These are phyloP conservation scores for Zaprionus nigranus DNA, from an alignment of 1,140 invertebrate genomes.

Conservation along the genomic window DNA sequence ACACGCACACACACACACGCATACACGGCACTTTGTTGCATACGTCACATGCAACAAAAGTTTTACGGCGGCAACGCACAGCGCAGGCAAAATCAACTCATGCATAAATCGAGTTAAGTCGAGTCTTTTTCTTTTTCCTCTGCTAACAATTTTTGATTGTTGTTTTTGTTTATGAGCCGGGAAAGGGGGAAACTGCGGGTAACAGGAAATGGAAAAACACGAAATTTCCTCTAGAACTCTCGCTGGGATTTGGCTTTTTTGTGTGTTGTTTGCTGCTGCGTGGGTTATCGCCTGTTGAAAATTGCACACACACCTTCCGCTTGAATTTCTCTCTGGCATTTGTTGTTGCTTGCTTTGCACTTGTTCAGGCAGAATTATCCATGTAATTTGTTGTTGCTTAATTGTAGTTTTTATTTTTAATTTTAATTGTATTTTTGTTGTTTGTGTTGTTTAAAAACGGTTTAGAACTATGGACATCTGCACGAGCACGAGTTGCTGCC, in stretches of 20 bases:
- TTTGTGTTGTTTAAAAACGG: conserved; percentile 25
- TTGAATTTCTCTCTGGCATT: conserved; percentile 24
- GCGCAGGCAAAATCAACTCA: conserved; percentile 57
- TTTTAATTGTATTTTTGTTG: conserved; percentile 5
- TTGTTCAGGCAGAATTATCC: conserved; percentile 32
- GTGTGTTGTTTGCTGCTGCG: neutral
- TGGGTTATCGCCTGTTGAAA: conserved; percentile 52
- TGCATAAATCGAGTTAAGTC: conserved; percentile 41
- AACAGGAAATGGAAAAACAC: conserved; percentile 18
- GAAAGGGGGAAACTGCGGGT: neutral
- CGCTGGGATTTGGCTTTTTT: conserved; percentile 54
- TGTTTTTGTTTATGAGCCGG: neutral
- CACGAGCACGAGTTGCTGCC: conserved; percentile 59
- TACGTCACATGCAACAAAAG: conserved; percentile 74
- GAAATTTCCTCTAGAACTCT: conserved; percentile 40
- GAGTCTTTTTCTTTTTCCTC: conserved; percentile 31
- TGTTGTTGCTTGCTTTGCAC: conserved; percentile 45
- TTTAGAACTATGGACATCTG: conserved; percentile 63
- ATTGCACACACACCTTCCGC: conserved; percentile 51
- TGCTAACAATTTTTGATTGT: conserved; percentile 15
- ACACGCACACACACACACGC: conserved; percentile 19
- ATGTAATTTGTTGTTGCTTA: conserved; percentile 36
- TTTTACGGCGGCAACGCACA: conserved; percentile 34
- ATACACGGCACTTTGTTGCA: conserved; percentile 68
- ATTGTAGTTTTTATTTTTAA: conserved; percentile 44